A percentile compares a stretch with the other conserved stretches of the same genome.
These are phyloP conservation scores for Dromaius novaehollandiae DNA, from an alignment of 2,113 vertebrate genomes.

Conservation along the genomic window DNA sequence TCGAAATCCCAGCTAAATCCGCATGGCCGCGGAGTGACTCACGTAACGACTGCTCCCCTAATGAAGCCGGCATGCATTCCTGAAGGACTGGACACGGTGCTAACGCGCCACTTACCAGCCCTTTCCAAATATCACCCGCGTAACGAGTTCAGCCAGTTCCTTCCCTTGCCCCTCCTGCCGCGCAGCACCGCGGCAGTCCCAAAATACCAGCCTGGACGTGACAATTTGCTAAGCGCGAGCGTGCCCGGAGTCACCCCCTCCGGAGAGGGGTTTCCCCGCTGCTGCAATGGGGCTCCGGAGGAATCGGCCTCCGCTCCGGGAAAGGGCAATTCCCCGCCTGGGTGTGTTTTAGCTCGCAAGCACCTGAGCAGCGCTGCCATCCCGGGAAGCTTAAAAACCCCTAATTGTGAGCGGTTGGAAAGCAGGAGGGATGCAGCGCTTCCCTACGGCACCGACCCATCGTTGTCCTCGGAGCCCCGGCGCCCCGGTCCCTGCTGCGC, in stretches of 20 bases:
- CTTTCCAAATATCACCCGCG: not conserved
- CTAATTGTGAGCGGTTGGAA: accelerated
- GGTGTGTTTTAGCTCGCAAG: not conserved
- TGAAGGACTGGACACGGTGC: not conserved
- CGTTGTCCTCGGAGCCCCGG: accelerated
- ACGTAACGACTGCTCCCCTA: not conserved
- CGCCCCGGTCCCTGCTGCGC: accelerated
- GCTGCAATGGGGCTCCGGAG: accelerated
- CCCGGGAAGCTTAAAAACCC: not conserved
- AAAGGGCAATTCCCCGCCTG: accelerated
- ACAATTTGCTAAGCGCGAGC: not conserved
- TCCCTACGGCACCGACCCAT: accelerated
- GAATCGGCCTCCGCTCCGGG: accelerated
- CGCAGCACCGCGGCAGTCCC: not conserved
- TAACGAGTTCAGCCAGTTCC: not conserved
- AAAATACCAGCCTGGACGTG: not conserved
- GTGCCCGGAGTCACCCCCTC: no score
- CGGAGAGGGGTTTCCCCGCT: not conserved
- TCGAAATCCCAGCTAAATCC: constrained; percentile 39
- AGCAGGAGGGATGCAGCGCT: not conserved
- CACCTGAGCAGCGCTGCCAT: accelerated
- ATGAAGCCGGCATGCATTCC: constrained; percentile 43
- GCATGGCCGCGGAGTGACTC: constrained; percentile 34
- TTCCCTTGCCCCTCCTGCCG: not conserved
- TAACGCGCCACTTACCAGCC: not conserved